Evolutionary conservation across 1,140 invertebrate genomes (phyloP).

Genomic region (Drosophila equinoxialis): DNA sequence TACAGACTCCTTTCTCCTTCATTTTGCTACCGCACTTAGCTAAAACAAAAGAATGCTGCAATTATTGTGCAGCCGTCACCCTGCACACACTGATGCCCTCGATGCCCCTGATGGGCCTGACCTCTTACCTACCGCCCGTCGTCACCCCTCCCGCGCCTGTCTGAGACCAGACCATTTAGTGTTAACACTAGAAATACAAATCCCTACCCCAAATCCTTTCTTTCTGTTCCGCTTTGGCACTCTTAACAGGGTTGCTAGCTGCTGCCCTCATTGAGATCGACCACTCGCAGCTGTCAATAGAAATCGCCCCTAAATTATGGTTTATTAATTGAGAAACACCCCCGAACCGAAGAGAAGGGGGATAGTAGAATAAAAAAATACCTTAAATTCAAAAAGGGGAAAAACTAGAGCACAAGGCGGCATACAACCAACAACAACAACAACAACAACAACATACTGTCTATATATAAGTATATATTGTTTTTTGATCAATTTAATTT

Average conservation of each 20-base stretch:
- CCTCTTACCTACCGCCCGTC: not conserved
- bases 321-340: constrained; percentile 64
- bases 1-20: constrained; percentile 13
- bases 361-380: constrained; percentile 1
- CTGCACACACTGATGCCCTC: not conserved
- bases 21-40: not conserved
- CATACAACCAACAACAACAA: too few species aligned
- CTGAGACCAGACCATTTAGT: constrained; percentile 59
- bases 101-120: not conserved
- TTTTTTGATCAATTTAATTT: constrained; percentile 37
- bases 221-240: constrained; percentile 11
- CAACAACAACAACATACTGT: too few species aligned
- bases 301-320: constrained; percentile 72
- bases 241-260: constrained; percentile 12
- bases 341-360: not conserved
- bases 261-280: constrained; percentile 34
- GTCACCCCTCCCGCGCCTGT: constrained; percentile 12
- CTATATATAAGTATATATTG: too few species aligned
- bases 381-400: not conserved
- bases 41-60: constrained; percentile 52
- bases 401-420: not conserved
- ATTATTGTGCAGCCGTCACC: constrained; percentile 49
- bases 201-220: constrained; percentile 44
- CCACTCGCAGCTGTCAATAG: constrained; percentile 77
- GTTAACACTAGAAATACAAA: constrained; percentile 66